phyloP scores from a whole-genome alignment of 1,140 invertebrate species.

The Sitobion miscanthi region DNA sequence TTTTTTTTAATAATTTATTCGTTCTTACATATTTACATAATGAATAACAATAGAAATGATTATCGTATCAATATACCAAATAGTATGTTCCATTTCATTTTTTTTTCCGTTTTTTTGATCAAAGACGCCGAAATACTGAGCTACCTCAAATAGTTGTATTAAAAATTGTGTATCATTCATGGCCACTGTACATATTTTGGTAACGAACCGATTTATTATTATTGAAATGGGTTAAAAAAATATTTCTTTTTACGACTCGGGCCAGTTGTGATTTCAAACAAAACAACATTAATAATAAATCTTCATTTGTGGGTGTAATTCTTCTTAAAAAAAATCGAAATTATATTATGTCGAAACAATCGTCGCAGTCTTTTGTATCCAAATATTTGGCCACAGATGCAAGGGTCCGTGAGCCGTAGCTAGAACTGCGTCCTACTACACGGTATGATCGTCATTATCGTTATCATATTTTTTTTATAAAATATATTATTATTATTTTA shows the following conservation, averaged over 20 bases:
- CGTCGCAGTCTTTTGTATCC: background rate
- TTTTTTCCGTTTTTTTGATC: background rate
- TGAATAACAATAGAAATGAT: background rate
- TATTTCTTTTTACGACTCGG: background rate
- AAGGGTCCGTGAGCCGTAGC: background rate
- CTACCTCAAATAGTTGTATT: too few relatives aligned
- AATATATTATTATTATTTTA: background rate
- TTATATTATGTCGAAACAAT: background rate
- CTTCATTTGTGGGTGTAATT: background rate
- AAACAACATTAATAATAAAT: background rate
- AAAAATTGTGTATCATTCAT: too few relatives aligned
- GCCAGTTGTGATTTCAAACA: background rate
- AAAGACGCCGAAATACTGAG: background rate
- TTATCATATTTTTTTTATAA: background rate
- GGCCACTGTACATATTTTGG: too few relatives aligned
- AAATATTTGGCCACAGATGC: background rate
- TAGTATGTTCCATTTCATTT: background rate
- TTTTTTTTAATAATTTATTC: background rate
- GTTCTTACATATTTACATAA: background rate
- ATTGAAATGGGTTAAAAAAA: background rate
- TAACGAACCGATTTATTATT: too few relatives aligned
- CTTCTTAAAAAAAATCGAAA: background rate
- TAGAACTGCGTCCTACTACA: too few relatives aligned
- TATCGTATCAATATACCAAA: background rate
- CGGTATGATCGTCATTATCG: background rate